Percentiles rank a stretch among this genome's conserved stretches.
Conservation (phyloP, 2,797 vertebrate species). For the Phalanger gymnotis region DNA sequence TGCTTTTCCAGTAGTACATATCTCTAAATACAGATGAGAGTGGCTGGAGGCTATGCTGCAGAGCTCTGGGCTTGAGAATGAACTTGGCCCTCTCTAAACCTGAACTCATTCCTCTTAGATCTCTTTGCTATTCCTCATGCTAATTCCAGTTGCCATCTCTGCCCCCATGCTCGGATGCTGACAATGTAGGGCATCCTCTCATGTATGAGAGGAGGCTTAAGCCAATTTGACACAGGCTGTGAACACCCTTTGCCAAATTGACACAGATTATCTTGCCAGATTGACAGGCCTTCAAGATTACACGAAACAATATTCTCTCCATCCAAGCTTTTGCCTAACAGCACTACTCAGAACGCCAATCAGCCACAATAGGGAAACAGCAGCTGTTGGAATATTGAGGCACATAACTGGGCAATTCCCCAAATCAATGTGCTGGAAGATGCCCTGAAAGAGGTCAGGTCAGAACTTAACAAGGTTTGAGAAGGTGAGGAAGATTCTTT, state of each 20-base stretch:
- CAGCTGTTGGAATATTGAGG: background rate
- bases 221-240: background rate
- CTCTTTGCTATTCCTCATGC: background rate
- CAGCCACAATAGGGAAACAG: background rate
- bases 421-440: background rate
- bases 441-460: background rate
- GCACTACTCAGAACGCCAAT: background rate
- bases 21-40: background rate
- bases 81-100: background rate
- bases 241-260: background rate
- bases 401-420: background rate
- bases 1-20: background rate
- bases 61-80: background rate
- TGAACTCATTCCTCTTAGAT: background rate
- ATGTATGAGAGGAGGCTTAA: background rate
- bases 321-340: background rate
- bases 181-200: background rate
- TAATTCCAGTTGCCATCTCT: background rate
- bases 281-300: background rate
- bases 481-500: background rate
- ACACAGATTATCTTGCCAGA: background rate
- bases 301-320: background rate
- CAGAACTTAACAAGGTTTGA: background rate
- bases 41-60: rapidly evolving
- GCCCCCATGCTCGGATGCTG: background rate